Percentiles rank a stretch among this genome's conserved stretches.
Evolutionary conservation across 2,888 invertebrate genomes (phyloP).

Genomic region (Poecilus cupreus): DNA sequence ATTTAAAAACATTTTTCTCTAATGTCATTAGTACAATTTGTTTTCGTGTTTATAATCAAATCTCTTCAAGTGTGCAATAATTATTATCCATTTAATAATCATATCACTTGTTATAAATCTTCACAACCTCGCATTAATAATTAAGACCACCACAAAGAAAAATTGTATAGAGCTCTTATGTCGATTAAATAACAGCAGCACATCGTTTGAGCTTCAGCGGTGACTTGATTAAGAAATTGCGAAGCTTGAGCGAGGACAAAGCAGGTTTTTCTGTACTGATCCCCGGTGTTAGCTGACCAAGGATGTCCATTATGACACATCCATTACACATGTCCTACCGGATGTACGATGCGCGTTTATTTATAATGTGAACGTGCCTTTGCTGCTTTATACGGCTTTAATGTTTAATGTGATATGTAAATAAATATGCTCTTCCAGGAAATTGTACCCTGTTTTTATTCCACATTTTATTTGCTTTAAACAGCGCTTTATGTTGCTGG

Average conservation of each 20-base stretch:
- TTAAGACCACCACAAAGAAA: slow-evolving; percentile 4
- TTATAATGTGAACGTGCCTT: slow-evolving; percentile 13
- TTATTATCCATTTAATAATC: not conserved
- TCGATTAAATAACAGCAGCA: slow-evolving; percentile 17
- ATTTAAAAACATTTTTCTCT: too few relatives aligned
- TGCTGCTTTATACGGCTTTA: not conserved
- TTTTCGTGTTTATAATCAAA: not conserved
- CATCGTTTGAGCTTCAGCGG: slow-evolving; percentile 12
- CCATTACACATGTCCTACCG: slow-evolving; percentile 28
- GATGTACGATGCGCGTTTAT: not conserved
- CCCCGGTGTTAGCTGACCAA: not conserved
- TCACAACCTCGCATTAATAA: not conserved
- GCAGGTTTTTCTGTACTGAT: slow-evolving; percentile 5
- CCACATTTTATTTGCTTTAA: too few relatives aligned
- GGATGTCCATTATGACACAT: slow-evolving; percentile 34
- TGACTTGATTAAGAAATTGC: slow-evolving; percentile 35
- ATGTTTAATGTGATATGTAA: slow-evolving; percentile 9
- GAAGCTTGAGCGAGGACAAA: not conserved
- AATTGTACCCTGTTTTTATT: not conserved
- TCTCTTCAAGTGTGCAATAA: not conserved
- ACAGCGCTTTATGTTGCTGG: too few relatives aligned
- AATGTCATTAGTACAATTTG: too few relatives aligned
- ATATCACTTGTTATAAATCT: not conserved
- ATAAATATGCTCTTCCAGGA: slow-evolving; percentile 1
- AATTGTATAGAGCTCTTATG: not conserved